Percentiles rank a stretch among this genome's conserved stretches.
phyloP scores from a whole-genome alignment of 23 tunicate genomes.

The Styela clava region DNA sequence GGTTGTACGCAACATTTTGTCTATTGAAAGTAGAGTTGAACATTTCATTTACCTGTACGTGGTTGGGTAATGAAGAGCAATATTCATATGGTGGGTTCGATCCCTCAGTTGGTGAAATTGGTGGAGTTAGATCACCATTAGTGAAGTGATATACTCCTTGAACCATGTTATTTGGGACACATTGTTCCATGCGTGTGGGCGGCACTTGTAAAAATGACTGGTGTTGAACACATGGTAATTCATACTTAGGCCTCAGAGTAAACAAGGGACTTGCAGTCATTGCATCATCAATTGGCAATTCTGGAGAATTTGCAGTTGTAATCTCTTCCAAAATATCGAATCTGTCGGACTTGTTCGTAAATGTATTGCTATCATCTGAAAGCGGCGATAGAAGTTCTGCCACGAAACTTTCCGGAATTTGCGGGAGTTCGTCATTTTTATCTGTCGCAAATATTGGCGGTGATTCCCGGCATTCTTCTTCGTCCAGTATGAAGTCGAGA shows the following conservation, averaged over 20 bases:
- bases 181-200: not conserved
- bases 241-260: not conserved
- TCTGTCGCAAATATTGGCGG: not conserved
- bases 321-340: not conserved
- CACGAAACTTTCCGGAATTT: constrained; percentile 16
- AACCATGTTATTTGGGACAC: not conserved
- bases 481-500: constrained; percentile 50
- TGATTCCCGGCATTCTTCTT: not conserved
- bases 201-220: not conserved
- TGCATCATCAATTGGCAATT: not conserved
- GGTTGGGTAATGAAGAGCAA: not conserved
- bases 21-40: not conserved
- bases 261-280: not conserved
- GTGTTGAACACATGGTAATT: not conserved
- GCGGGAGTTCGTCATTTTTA: not conserved
- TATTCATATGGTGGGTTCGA: not conserved
- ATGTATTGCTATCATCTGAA: not conserved
- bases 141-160: not conserved
- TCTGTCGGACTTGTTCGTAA: not conserved
- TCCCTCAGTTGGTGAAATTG: not conserved
- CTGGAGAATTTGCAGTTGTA: not conserved
- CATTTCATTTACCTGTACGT: not conserved
- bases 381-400: constrained; percentile 15
- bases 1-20: not conserved
- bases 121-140: not conserved